These are phyloP conservation scores for Nycteola revayana DNA, from an alignment of 2,888 invertebrate species.

Conservation along the genomic window DNA sequence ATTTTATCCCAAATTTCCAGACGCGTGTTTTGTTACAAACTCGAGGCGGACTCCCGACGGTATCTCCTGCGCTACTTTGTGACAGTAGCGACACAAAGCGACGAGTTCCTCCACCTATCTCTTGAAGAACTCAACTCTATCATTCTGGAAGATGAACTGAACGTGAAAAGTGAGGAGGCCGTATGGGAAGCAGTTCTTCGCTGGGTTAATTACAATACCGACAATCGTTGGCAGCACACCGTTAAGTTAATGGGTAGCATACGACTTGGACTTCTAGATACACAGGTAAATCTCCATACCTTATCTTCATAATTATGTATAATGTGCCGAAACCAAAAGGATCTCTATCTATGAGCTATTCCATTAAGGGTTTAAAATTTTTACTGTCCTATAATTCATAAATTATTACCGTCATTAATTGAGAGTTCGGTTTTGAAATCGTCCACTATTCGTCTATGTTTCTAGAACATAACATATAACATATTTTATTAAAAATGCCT, in stretches of 20 bases:
- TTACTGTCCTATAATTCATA: too few relatives aligned
- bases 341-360: too few relatives aligned
- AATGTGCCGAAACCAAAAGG: too few relatives aligned
- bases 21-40: slow-evolving; percentile 86
- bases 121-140: slow-evolving; percentile 88
- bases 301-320: too few relatives aligned
- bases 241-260: slow-evolving; percentile 91
- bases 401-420: too few relatives aligned
- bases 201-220: slow-evolving; percentile 92
- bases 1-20: slow-evolving; percentile 46
- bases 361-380: too few relatives aligned
- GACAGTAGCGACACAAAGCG: slow-evolving; percentile 86
- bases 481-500: too few relatives aligned
- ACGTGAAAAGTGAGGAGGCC: slow-evolving; percentile 92
- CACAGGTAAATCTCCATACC: slow-evolving; percentile 82
- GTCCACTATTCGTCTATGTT: too few relatives aligned
- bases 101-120: slow-evolving; percentile 87
- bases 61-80: slow-evolving; percentile 90
- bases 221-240: slow-evolving; percentile 87
- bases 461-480: too few relatives aligned
- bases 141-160: slow-evolving; percentile 91
- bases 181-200: slow-evolving; percentile 93
- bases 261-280: slow-evolving; percentile 91
- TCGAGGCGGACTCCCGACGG: slow-evolving; percentile 86
- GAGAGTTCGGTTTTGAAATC: too few relatives aligned